phyloP scores from a whole-genome alignment of 2,888 invertebrate species.

The Biston betularia region DNA sequence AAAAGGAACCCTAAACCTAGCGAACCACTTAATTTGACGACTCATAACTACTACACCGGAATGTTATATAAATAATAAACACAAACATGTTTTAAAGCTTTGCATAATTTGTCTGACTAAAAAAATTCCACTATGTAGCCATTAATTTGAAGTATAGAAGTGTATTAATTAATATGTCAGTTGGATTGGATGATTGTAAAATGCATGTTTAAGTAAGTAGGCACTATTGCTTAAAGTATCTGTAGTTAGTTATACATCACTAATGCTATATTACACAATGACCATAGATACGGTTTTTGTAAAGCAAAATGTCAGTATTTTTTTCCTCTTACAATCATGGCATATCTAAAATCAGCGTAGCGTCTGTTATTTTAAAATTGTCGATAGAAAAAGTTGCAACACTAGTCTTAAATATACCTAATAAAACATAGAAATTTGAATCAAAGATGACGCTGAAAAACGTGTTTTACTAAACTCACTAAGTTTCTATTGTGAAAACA shows the following conservation, averaged over 20 bases:
- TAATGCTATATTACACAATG: background rate
- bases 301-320: background rate
- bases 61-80: conserved; percentile 17
- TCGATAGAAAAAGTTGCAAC: background rate
- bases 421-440: background rate
- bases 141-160: background rate
- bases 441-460: no score
- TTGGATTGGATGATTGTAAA: background rate
- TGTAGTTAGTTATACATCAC: no score
- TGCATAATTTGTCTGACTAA: conserved; percentile 11
- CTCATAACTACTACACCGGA: background rate
- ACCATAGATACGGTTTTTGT: background rate
- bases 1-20: background rate
- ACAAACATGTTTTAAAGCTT: conserved; percentile 15
- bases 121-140: conserved; percentile 9
- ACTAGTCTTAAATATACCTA: background rate
- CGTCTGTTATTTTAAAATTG: no score
- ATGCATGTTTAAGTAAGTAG: background rate
- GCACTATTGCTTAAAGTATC: background rate
- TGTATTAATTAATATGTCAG: conserved; percentile 13
- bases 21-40: background rate
- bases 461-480: no score
- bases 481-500: no score
- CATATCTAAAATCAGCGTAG: background rate
- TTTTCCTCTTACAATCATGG: background rate